Conservation (phyloP, 1,140 invertebrate genomes). For the Caenorhabditis latens region DNA sequence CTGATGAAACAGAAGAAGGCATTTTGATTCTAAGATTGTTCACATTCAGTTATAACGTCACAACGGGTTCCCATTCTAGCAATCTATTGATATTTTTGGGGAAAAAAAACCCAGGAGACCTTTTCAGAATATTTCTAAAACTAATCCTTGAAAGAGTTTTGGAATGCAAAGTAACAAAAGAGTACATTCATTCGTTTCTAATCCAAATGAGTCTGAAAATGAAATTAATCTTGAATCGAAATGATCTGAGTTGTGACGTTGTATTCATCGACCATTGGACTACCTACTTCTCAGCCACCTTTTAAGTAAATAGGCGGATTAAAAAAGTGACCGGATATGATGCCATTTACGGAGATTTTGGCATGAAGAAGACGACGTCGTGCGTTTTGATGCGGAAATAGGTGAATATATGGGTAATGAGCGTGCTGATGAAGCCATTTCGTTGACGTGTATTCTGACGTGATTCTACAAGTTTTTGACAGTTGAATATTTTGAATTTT, state of each 20-base stretch:
- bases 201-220: too few relatives aligned
- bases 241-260: constrained; percentile 35
- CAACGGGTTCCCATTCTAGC: too few relatives aligned
- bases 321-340: constrained; percentile 52
- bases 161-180: too few relatives aligned
- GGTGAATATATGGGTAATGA: constrained; percentile 54
- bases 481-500: neutral
- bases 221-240: neutral
- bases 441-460: constrained; percentile 34
- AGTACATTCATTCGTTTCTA: too few relatives aligned
- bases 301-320: constrained; percentile 47
- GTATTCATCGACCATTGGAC: neutral
- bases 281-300: constrained; percentile 18
- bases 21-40: too few relatives aligned
- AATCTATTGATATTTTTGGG: too few relatives aligned
- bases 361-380: constrained; percentile 2
- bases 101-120: too few relatives aligned
- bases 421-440: constrained; percentile 40
- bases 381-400: constrained; percentile 50
- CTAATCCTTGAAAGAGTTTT: too few relatives aligned
- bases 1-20: too few relatives aligned
- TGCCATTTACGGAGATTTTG: constrained; percentile 12
- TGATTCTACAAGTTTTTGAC: neutral
- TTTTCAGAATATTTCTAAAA: too few relatives aligned
- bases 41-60: too few relatives aligned